Evolutionary conservation across 2,888 invertebrate species (phyloP).

Genomic region (Caenorhabditis sp.): DNA sequence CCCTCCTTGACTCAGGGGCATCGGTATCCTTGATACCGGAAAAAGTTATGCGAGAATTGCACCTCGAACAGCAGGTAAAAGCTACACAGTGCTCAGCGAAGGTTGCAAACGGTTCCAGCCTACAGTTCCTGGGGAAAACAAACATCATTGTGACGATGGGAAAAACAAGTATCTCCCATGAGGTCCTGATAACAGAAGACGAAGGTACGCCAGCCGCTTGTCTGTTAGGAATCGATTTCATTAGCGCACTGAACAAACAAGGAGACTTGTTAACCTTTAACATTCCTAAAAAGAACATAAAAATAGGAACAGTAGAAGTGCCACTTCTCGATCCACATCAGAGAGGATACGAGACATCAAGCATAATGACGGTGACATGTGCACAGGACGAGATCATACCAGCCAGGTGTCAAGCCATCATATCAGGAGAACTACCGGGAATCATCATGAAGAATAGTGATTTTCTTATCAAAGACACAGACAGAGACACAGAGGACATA

Average conservation of each 20-base stretch:
- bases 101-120: slow-evolving; percentile 20
- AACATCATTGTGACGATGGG: background rate
- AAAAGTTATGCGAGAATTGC: background rate
- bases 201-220: slow-evolving; percentile 31
- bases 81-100: background rate
- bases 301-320: background rate
- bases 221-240: slow-evolving; percentile 40
- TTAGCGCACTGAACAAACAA: slow-evolving; percentile 14
- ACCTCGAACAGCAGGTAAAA: background rate
- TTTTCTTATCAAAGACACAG: background rate
- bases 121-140: slow-evolving; percentile 15
- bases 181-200: slow-evolving; percentile 3
- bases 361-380: background rate
- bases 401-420: slow-evolving; percentile 1
- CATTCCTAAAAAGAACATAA: background rate
- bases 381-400: background rate
- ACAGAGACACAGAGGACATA: slow-evolving; percentile 7
- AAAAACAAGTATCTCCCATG: slow-evolving; percentile 5
- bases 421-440: slow-evolving; percentile 2
- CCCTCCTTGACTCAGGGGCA: slow-evolving; percentile 42
- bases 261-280: slow-evolving; percentile 19
- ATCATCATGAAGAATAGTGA: background rate
- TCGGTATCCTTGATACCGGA: slow-evolving; percentile 7
- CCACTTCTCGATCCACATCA: slow-evolving; percentile 7
- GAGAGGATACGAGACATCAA: background rate